Conservation (phyloP, 2,113 vertebrate species). For the Maccullochella peelii region DNA sequence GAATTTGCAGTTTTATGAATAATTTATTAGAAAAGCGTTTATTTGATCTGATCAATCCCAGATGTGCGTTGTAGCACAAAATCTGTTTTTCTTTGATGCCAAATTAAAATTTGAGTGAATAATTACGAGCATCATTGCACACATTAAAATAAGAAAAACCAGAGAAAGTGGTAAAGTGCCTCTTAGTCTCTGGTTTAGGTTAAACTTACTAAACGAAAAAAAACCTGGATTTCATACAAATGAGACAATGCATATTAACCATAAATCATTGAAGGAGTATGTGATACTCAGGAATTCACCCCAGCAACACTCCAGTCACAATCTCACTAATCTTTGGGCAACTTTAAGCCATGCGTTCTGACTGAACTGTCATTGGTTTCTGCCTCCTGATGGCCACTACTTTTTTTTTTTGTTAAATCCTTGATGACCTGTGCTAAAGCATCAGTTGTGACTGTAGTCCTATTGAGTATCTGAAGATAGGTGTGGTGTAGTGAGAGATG, state of each 20-base stretch:
- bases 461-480: background rate
- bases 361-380: background rate
- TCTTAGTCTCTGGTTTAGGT: background rate
- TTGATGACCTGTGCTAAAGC: background rate
- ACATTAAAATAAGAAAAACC: background rate
- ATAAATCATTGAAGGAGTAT: background rate
- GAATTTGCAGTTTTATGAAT: background rate
- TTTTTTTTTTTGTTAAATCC: background rate
- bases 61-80: background rate
- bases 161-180: background rate
- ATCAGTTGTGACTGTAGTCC: slow-evolving; percentile 34
- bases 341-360: background rate
- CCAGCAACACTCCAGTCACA: background rate
- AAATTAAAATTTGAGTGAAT: background rate
- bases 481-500: background rate
- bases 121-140: background rate
- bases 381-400: background rate
- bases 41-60: background rate
- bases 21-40: background rate
- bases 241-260: background rate
- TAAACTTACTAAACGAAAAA: background rate
- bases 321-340: background rate
- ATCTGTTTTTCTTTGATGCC: background rate
- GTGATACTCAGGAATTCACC: background rate
- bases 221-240: background rate